These are phyloP conservation scores for Clistopyga incitator DNA, from an alignment of 2,888 invertebrate genomes.

Conservation along the genomic window DNA sequence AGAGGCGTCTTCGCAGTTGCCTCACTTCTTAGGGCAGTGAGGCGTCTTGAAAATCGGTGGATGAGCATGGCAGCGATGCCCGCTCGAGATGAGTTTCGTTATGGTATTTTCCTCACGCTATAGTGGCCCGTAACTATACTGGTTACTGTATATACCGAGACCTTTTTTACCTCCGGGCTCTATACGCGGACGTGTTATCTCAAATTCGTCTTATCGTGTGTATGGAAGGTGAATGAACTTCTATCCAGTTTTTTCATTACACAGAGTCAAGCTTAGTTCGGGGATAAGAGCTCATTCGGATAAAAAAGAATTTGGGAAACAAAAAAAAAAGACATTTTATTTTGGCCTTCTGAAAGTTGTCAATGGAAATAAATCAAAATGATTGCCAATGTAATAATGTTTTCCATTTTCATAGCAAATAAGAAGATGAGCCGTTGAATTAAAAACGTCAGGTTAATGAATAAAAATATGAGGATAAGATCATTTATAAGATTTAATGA, in stretches of 20 bases:
- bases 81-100: constrained; percentile 61
- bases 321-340: too few species aligned
- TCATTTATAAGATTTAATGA: constrained; percentile 13
- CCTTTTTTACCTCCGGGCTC: constrained; percentile 30
- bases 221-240: constrained; percentile 30
- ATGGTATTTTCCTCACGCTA: constrained; percentile 28
- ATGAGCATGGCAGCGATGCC: constrained; percentile 12
- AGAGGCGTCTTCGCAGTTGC: background rate
- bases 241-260: background rate
- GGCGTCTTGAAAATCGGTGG: constrained; percentile 41
- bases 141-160: background rate
- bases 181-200: constrained; percentile 48
- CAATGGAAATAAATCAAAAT: too few species aligned
- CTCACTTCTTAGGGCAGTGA: too few species aligned
- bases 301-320: too few species aligned
- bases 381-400: too few species aligned
- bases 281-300: too few species aligned
- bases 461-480: background rate
- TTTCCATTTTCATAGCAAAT: background rate
- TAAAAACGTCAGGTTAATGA: background rate
- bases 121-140: constrained; percentile 4
- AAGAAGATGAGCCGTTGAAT: background rate
- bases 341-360: too few species aligned
- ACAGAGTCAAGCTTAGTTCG: background rate
- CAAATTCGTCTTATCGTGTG: constrained; percentile 32